These are phyloP conservation scores for Tenthredo amoena DNA, from an alignment of 2,888 invertebrate species.

Conservation along the genomic window DNA sequence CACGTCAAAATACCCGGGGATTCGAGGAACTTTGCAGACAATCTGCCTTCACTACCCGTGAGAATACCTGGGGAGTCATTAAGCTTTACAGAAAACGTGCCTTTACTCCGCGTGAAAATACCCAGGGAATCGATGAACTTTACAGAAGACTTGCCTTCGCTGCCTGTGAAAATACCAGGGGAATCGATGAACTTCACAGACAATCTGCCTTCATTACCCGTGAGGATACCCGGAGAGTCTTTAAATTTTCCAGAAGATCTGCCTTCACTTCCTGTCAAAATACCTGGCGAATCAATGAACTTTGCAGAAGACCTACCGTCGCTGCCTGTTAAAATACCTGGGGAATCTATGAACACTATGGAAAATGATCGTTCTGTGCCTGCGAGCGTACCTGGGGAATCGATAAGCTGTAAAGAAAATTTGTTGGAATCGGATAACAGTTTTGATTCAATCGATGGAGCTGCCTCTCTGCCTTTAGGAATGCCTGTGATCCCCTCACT, in stretches of 20 bases:
- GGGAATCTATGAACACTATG: background rate
- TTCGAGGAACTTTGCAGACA: background rate
- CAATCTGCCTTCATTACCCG: background rate
- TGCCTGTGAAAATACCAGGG: background rate
- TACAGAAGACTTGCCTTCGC: background rate
- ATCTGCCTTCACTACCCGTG: background rate
- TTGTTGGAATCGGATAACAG: slow-evolving; percentile 40
- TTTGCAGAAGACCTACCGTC: background rate
- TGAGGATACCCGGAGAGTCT: background rate
- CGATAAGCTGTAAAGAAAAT: slow-evolving; percentile 14
- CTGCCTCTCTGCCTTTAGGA: slow-evolving; percentile 60
- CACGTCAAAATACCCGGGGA: background rate
- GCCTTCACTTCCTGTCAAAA: background rate
- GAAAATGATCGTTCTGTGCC: background rate
- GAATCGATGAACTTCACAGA: background rate
- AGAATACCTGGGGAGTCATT: background rate
- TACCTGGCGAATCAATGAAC: background rate
- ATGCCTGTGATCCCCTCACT: background rate
- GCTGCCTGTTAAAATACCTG: background rate
- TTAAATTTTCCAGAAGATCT: background rate
- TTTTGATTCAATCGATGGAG: slow-evolving; percentile 58
- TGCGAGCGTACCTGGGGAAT: background rate
- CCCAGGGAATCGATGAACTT: background rate
- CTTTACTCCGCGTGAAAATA: background rate
- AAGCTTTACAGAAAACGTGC: background rate